A percentile compares a stretch with the other conserved stretches of the same genome.
Evolutionary conservation across 2,113 vertebrate genomes (phyloP).

Genomic region (Seriola dumerili): DNA sequence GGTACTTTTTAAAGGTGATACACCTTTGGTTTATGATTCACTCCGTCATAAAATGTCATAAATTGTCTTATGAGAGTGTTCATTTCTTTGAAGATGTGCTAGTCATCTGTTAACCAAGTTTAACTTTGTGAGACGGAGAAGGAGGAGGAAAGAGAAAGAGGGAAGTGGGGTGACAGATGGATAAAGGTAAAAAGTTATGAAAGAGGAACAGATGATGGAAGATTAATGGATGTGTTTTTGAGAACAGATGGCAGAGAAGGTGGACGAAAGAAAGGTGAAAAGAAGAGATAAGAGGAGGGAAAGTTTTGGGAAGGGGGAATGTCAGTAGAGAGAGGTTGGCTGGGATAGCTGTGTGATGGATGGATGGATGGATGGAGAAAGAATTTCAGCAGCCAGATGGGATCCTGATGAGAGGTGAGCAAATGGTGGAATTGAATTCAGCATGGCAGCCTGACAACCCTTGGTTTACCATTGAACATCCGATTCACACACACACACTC

Average conservation of each 20-base stretch:
- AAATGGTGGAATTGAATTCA: slow-evolving; percentile 62
- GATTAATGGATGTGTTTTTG: neutral
- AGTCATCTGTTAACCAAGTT: neutral
- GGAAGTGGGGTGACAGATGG: neutral
- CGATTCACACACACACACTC: neutral
- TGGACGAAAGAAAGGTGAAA: neutral
- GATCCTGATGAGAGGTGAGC: slow-evolving; percentile 42
- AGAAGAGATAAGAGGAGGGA: neutral
- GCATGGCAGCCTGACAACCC: slow-evolving; percentile 50
- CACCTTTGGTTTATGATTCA: too few relatives aligned
- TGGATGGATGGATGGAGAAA: neutral
- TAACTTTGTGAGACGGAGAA: neutral
- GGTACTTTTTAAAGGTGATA: neutral
- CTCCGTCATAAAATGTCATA: neutral
- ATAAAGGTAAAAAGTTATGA: neutral
- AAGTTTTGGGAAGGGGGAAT: neutral
- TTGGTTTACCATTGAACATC: slow-evolving; percentile 53
- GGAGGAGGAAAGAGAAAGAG: neutral
- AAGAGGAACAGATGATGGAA: neutral
- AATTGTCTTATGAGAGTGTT: too few relatives aligned
- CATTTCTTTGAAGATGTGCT: too few relatives aligned
- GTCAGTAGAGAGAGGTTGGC: neutral
- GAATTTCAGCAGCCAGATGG: slow-evolving; percentile 37
- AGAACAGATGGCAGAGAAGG: neutral
- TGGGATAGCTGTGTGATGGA: neutral